phyloP scores from a whole-genome alignment of 2,113 vertebrate genomes.

The Axis porcinus region DNA sequence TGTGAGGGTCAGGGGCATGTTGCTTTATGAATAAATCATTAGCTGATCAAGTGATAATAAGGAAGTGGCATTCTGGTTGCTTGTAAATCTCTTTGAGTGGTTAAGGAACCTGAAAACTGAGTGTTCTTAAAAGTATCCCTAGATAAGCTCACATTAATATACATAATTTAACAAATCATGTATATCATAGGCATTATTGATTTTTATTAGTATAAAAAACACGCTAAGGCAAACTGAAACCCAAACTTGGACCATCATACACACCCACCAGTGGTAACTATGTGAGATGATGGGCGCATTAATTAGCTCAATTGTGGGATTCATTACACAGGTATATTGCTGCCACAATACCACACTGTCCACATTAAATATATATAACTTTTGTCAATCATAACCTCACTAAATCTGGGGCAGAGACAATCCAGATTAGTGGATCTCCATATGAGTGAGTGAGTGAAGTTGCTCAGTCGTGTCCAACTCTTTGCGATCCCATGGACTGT shows the following conservation, averaged over 20 bases:
- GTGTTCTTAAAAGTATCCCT: neutral
- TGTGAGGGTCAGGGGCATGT: accelerated
- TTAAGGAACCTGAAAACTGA: neutral
- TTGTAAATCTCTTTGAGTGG: neutral
- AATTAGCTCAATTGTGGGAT: neutral
- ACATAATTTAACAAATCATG: neutral
- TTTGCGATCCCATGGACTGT: neutral
- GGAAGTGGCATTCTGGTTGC: neutral
- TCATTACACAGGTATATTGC: neutral
- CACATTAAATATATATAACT: neutral
- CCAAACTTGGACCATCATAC: neutral
- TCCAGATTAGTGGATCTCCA: neutral
- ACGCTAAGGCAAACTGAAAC: neutral
- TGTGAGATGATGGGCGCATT: neutral
- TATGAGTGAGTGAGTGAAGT: neutral
- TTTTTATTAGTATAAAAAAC: neutral
- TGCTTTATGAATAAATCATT: neutral
- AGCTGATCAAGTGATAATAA: neutral
- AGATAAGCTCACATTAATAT: neutral
- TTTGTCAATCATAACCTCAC: neutral
- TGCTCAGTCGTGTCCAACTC: neutral
- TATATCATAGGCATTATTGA: neutral
- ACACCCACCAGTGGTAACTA: neutral
- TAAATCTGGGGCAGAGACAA: neutral
- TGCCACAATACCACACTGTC: neutral